phyloP scores from a whole-genome alignment of 2,113 vertebrate species.

The Pseudonaja textilis region DNA sequence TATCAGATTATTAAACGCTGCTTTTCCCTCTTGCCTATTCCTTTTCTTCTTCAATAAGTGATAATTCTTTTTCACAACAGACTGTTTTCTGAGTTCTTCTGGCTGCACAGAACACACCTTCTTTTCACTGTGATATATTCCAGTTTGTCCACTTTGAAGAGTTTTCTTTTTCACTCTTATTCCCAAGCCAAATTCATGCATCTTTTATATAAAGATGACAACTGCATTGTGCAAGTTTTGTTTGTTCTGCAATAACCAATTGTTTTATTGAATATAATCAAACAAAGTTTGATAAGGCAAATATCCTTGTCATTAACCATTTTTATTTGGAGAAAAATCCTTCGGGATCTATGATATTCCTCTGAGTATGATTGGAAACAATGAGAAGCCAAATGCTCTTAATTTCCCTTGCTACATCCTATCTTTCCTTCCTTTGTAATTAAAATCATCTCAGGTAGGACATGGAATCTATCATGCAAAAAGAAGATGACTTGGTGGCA shows the following conservation, averaged over 20 bases:
- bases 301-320: background rate
- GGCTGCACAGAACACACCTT: background rate
- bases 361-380: background rate
- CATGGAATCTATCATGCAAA: background rate
- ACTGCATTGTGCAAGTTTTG: background rate
- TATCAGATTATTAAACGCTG: background rate
- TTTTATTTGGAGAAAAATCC: background rate
- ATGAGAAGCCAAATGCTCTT: background rate
- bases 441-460: background rate
- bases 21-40: background rate
- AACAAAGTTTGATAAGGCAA: background rate
- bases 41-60: background rate
- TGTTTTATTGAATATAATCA: background rate
- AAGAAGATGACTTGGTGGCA: background rate
- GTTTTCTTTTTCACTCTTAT: background rate
- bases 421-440: background rate
- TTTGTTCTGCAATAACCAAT: background rate
- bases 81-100: background rate
- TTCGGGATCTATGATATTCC: background rate
- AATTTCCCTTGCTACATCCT: background rate
- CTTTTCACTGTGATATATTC: background rate
- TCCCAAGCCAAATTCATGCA: background rate
- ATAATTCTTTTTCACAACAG: background rate
- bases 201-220: background rate
- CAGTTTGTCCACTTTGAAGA: background rate